A percentile compares a stretch with the other conserved stretches of the same genome.
These are phyloP conservation scores for Trachelus iudaicus DNA, from an alignment of 2,888 invertebrate species.

Conservation along the genomic window DNA sequence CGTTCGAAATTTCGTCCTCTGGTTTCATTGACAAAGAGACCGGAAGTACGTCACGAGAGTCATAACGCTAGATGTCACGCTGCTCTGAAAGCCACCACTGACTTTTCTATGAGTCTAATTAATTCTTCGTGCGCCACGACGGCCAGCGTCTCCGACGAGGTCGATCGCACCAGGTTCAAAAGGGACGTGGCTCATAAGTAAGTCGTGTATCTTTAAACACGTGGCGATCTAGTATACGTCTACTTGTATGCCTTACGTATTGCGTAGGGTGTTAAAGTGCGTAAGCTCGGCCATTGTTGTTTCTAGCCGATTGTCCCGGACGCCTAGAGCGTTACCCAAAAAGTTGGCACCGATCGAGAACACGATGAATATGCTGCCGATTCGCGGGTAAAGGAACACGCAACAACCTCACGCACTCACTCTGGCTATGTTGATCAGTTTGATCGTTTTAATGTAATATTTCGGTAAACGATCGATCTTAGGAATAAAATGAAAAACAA, in stretches of 20 bases:
- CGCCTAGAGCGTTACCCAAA: constrained; percentile 54
- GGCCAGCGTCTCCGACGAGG: constrained; percentile 17
- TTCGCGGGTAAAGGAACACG: constrained; percentile 48
- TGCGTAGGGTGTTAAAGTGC: constrained; percentile 7
- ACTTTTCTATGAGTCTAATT: constrained; percentile 51
- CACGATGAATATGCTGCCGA: constrained; percentile 51
- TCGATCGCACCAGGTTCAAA: constrained; percentile 34
- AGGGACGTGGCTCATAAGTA: constrained; percentile 34
- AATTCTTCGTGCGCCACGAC: constrained; percentile 36
- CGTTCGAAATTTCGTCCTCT: constrained; percentile 50
- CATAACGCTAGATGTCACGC: constrained; percentile 55
- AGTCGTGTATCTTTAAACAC: constrained; percentile 22
- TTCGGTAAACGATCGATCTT: not conserved
- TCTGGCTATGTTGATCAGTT: not conserved
- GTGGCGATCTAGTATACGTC: not conserved
- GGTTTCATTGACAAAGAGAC: constrained; percentile 46
- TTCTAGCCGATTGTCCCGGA: constrained; percentile 48
- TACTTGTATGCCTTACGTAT: not conserved
- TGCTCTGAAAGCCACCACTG: constrained; percentile 58
- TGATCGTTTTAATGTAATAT: not conserved
- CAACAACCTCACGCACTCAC: not conserved
- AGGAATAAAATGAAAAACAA: not conserved
- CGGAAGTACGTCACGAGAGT: constrained; percentile 57
- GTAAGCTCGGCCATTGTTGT: constrained; percentile 46
- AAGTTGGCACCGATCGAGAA: constrained; percentile 58